Conservation (phyloP, 2,888 invertebrate species). For the Amphipoea oculea region DNA sequence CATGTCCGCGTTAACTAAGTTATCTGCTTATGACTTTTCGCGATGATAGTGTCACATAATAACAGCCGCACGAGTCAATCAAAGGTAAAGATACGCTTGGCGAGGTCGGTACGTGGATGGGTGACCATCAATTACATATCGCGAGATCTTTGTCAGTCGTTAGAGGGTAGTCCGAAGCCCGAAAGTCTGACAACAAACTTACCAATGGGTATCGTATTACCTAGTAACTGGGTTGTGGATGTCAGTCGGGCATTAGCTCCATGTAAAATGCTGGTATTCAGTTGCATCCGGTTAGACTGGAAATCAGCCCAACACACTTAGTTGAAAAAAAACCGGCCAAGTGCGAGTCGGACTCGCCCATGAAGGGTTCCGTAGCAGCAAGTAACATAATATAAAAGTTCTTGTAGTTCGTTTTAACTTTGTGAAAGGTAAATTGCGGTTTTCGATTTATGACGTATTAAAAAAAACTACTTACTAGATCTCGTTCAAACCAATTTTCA, state of each 20-base stretch:
- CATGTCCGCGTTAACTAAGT: neutral
- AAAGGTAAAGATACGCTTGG: neutral
- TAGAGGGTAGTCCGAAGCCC: neutral
- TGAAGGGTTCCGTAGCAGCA: too few relatives aligned
- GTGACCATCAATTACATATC: neutral
- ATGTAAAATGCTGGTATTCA: neutral
- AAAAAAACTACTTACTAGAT: too few relatives aligned
- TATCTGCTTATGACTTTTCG: neutral
- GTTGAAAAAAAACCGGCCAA: too few relatives aligned
- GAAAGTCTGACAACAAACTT: neutral
- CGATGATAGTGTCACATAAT: neutral
- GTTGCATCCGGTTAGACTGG: neutral
- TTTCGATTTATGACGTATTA: too few relatives aligned
- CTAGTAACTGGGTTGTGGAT: neutral
- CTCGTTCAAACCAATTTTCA: too few relatives aligned
- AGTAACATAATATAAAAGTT: too few relatives aligned
- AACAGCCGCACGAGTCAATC: neutral
- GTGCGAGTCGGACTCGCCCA: too few relatives aligned
- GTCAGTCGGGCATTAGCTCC: neutral
- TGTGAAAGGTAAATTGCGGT: too few relatives aligned
- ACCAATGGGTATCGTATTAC: neutral
- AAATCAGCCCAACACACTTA: neutral
- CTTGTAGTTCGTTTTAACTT: too few relatives aligned
- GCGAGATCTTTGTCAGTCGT: neutral
- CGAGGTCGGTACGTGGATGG: neutral